Evolutionary conservation across 2,888 invertebrate genomes (phyloP), one percentile per base, ranked within the genome.

Genomic region (Biston betularia): DNA sequence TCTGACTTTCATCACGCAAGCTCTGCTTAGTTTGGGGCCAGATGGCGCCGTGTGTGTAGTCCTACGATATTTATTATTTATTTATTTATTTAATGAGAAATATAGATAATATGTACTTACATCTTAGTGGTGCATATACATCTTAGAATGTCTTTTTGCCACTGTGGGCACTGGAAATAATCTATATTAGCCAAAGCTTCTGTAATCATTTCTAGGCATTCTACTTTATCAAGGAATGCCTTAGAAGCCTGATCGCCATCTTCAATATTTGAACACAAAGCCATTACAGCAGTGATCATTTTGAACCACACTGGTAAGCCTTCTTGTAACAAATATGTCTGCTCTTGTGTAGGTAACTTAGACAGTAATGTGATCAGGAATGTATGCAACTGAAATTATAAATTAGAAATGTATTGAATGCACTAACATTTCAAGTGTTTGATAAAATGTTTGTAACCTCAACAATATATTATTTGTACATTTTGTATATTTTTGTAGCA

Each of bases 251-350:
- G 38, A 9, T 24, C 7, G 7, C 14, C n/a, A 0, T 6, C 40
- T 4, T 11, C 24, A 9, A 12, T 12, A 10, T 8, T n/a, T 35
- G 15, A 6, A 40, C 12, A 33, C 8, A 44, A 35, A 38, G 52
- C 40, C 71, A 95, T 89, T 63, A 92, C 79, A 15, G 86, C 76
- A 0, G 95, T 94, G 59, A 95, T 74, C 8, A 95, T 76, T 69
- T 88, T 81, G 46, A 95, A 88, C 95, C 95, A 95, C 57, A 93
- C 79, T 14, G 82, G 74, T 7, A 94, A 73, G 12, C 94, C 90
- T 50, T 89, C 86, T 68, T 77, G 87, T 52, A 86, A 82, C 84
- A 86, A 93, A 62, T 55, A 78, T 69, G 40, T 74, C 77, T 67
- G 92, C 74, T 75, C 88, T 70, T 84, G 88, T 70, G 77, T 82